Evolutionary conservation across 2,113 vertebrate species (phyloP).

Genomic region (Ameiurus melas): DNA sequence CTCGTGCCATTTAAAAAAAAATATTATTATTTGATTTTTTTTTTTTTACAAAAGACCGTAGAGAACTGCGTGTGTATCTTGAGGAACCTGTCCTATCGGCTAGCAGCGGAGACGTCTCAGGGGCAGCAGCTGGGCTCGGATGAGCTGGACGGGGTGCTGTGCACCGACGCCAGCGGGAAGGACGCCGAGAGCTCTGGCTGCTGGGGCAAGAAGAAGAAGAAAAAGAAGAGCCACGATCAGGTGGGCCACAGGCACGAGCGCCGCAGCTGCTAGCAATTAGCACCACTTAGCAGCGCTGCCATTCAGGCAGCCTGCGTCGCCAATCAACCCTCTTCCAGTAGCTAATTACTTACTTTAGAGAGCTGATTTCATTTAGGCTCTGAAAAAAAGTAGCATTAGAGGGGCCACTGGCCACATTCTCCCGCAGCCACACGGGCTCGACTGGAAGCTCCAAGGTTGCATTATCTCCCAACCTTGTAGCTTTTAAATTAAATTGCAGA

Average conservation of each 20-base stretch:
- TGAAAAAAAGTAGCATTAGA: conserved; percentile 51
- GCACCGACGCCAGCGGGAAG: conserved; percentile 89
- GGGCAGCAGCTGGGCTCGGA: conserved; percentile 97
- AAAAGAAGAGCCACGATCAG: conserved; percentile 98
- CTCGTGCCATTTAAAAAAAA: not conserved
- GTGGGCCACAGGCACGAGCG: conserved; percentile 67
- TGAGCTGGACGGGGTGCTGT: conserved; percentile 94
- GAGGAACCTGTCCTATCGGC: conserved; percentile 97
- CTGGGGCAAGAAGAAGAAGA: conserved; percentile 99
- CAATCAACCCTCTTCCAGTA: conserved; percentile 37
- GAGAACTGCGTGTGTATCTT: conserved; percentile 99
- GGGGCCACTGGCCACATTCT: conserved; percentile 42
- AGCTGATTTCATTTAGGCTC: conserved; percentile 56
- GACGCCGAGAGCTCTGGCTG: conserved; percentile 93
- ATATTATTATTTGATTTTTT: too few species aligned
- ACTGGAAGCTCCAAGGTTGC: conserved; percentile 48
- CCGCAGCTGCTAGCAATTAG: conserved; percentile 74
- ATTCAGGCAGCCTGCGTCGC: conserved; percentile 40
- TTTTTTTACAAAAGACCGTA: conserved; percentile 78
- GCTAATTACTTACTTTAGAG: conserved; percentile 55
- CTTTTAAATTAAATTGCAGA: conserved; percentile 45
- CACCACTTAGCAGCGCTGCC: conserved; percentile 45
- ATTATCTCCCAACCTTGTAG: conserved; percentile 31
- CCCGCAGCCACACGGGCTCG: conserved; percentile 33
- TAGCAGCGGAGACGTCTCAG: conserved; percentile 97